A percentile compares a stretch with the other conserved stretches of the same genome.
These are phyloP conservation scores for Carettochelys insculpta DNA, from an alignment of 2,113 vertebrate genomes.

Conservation along the genomic window DNA sequence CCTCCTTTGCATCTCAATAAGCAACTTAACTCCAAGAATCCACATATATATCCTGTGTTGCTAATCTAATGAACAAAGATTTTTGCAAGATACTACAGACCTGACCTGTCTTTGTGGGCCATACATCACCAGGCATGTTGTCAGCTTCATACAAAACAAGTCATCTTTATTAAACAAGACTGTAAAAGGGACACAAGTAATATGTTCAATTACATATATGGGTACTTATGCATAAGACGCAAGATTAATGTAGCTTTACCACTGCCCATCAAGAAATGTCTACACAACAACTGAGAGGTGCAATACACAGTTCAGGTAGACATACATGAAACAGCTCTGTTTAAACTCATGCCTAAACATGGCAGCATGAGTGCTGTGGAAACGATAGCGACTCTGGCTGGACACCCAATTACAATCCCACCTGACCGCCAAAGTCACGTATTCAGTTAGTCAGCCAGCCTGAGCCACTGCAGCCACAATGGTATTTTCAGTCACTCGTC, in stretches of 20 bases:
- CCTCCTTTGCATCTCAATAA: neutral
- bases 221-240: accelerated
- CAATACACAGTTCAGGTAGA: neutral
- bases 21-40: neutral
- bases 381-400: neutral
- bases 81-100: neutral
- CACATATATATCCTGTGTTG: neutral
- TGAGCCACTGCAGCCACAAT: neutral
- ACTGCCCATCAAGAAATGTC: neutral
- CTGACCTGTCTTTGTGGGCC: neutral
- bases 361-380: neutral
- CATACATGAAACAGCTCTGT: neutral
- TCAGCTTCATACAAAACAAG: neutral
- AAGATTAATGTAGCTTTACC: neutral
- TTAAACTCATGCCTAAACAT: neutral
- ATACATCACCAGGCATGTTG: neutral
- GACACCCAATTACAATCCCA: neutral
- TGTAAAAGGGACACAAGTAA: neutral
- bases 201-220: neutral
- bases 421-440: neutral
- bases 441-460: neutral
- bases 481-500: neutral
- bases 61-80: neutral
- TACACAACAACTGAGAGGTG: neutral
- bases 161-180: neutral